Evolutionary conservation across 2,113 vertebrate genomes (phyloP).

Genomic region (Ptilorrhoa leucosticta): DNA sequence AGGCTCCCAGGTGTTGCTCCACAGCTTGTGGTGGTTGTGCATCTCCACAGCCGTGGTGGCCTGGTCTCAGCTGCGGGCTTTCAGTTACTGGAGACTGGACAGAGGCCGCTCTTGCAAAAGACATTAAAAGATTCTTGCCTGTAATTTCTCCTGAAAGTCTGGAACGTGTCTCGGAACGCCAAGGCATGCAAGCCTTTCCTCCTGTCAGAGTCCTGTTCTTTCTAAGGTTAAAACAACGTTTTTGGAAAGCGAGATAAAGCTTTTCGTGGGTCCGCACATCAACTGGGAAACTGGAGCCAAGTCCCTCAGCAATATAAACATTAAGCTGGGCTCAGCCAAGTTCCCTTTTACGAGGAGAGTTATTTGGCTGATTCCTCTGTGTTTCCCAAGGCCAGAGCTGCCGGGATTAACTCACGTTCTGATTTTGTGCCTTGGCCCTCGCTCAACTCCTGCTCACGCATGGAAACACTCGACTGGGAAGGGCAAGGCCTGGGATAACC

Average conservation of each 20-base stretch:
- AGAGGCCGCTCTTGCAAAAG: background rate
- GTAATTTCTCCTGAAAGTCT: background rate
- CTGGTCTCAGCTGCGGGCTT: rapidly evolving
- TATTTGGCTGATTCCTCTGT: background rate
- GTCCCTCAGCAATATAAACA: background rate
- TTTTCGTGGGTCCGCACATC: background rate
- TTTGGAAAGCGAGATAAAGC: background rate
- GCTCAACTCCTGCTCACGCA: background rate
- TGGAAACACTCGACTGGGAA: background rate
- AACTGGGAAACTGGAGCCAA: background rate
- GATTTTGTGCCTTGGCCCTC: background rate
- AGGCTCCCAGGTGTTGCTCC: background rate
- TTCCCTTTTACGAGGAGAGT: background rate
- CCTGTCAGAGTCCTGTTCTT: background rate
- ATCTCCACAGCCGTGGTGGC: background rate
- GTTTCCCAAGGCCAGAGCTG: background rate
- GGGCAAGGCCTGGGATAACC: background rate
- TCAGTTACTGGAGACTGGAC: background rate
- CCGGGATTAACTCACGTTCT: background rate
- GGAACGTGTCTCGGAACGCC: rapidly evolving
- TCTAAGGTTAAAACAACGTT: background rate
- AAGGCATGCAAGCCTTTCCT: background rate
- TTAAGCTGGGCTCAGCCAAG: background rate
- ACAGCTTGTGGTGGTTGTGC: background rate
- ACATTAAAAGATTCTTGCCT: background rate